Percentiles rank a stretch among this genome's conserved stretches.
These are phyloP conservation scores for Hermatobates lingyangjiaoensis DNA, from an alignment of 1,140 invertebrate species.

Conservation along the genomic window DNA sequence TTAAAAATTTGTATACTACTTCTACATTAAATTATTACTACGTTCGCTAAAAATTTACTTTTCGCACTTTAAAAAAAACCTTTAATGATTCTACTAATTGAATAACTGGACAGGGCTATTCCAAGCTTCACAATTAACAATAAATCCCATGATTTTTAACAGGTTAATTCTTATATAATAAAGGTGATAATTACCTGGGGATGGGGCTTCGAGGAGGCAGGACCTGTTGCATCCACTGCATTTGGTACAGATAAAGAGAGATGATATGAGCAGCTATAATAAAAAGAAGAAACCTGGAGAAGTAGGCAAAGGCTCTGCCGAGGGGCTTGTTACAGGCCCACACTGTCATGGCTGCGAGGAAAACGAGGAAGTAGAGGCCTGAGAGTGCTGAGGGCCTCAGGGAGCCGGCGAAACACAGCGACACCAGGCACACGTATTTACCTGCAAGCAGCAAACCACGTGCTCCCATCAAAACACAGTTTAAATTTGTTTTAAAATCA, in stretches of 20 bases:
- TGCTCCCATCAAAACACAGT: too few species aligned
- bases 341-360: slow-evolving; percentile 67
- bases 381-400: slow-evolving; percentile 57
- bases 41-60: too few species aligned
- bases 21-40: too few species aligned
- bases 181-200: slow-evolving; percentile 34
- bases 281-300: slow-evolving; percentile 48
- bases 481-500: too few species aligned
- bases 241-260: slow-evolving; percentile 67
- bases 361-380: slow-evolving; percentile 69
- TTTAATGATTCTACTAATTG: too few species aligned
- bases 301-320: slow-evolving; percentile 45
- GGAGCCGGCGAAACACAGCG: slow-evolving; percentile 56
- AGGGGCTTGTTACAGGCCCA: slow-evolving; percentile 68
- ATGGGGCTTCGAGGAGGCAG: slow-evolving; percentile 45
- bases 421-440: slow-evolving; percentile 45
- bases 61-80: too few species aligned
- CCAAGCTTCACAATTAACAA: too few species aligned
- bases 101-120: too few species aligned
- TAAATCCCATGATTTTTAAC: too few species aligned
- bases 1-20: too few species aligned
- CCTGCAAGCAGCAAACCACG: slow-evolving; percentile 26
- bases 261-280: slow-evolving; percentile 57
- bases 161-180: too few species aligned
- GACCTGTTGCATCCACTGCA: slow-evolving; percentile 56